A percentile compares a stretch with the other conserved stretches of the same genome.
These are phyloP conservation scores for Circaetus gallicus DNA, from an alignment of 2,113 vertebrate genomes.

Conservation along the genomic window DNA sequence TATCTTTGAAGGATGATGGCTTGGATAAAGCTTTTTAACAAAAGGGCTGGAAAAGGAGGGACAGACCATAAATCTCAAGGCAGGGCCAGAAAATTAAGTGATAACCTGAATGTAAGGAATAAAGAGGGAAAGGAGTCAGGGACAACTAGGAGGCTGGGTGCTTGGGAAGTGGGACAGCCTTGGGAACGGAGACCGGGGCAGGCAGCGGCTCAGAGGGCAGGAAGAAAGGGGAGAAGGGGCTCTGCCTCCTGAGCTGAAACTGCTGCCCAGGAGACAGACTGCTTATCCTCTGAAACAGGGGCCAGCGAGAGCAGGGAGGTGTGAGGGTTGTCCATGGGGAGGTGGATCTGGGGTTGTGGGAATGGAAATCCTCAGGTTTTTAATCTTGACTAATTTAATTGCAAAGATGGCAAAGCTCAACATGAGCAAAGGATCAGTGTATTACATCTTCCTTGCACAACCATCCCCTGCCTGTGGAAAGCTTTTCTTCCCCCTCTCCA, in stretches of 20 bases:
- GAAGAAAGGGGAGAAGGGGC: neutral
- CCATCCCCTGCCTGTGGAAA: neutral
- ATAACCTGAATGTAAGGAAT: neutral
- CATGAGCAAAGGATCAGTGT: neutral
- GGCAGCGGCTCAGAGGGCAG: neutral
- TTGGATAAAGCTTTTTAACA: neutral
- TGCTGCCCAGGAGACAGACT: neutral
- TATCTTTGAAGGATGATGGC: neutral
- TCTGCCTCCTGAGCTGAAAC: neutral
- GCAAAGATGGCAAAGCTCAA: neutral
- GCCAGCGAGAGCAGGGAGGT: neutral
- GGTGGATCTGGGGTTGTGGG: neutral
- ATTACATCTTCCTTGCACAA: neutral
- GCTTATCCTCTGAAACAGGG: neutral
- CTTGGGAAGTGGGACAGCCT: neutral
- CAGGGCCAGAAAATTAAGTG: neutral
- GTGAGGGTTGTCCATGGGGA: neutral
- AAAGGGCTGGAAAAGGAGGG: neutral
- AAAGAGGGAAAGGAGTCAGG: neutral
- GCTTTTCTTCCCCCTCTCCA: neutral
- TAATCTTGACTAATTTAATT: neutral
- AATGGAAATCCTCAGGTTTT: neutral
- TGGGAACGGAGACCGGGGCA: neutral
- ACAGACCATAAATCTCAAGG: neutral
- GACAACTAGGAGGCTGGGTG: neutral